A percentile compares a stretch with the other conserved stretches of the same genome.
Conservation (phyloP, 2,113 vertebrate genomes). For the Todiramphus chloris region DNA sequence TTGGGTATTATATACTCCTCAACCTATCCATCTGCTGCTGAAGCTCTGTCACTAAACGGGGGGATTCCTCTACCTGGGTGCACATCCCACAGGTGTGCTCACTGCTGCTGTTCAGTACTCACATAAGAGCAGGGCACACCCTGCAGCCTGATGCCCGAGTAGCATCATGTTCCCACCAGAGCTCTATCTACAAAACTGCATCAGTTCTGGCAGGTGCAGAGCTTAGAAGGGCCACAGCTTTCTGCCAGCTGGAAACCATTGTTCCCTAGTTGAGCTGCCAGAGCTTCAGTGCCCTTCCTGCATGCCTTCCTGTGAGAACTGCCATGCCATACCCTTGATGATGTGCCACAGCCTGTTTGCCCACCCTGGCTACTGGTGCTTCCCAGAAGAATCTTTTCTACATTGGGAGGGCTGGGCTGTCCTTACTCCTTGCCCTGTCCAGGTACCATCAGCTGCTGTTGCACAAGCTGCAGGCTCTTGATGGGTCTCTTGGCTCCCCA, state of each 20-base stretch:
- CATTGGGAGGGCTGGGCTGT: background rate
- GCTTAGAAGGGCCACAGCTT: background rate
- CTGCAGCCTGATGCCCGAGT: background rate
- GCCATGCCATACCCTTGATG: background rate
- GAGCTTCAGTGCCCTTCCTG: background rate
- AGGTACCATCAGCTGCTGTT: background rate
- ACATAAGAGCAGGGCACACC: background rate
- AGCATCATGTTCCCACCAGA: background rate
- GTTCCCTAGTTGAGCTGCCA: background rate
- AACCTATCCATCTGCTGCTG: background rate
- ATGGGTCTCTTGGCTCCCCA: background rate
- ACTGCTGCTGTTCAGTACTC: background rate
- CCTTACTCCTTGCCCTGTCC: background rate
- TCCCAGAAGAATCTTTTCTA: background rate
- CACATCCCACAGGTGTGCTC: too few species aligned
- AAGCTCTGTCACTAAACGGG: too few species aligned
- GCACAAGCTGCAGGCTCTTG: background rate
- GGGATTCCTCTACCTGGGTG: too few species aligned
- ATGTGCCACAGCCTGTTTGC: background rate
- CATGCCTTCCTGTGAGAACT: background rate
- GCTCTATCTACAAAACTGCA: background rate
- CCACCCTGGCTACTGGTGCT: background rate
- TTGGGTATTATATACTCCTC: background rate
- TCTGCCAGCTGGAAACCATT: background rate
- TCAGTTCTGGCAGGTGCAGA: background rate